phyloP scores from a whole-genome alignment of 1,140 invertebrate species.

The Whitmania pigra region DNA sequence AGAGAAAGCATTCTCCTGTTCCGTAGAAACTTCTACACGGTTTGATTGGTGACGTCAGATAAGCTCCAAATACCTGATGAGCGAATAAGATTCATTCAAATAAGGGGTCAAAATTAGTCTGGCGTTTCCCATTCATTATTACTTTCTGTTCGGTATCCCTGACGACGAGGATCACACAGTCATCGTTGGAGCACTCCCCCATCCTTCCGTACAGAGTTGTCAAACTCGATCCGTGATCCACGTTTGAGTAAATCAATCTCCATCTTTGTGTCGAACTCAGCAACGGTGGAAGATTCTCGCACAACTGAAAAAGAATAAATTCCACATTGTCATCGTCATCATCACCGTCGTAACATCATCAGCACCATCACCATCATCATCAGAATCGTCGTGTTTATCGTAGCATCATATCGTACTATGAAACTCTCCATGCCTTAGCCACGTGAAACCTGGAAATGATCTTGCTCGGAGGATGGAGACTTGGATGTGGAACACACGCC shows the following conservation, averaged over 20 bases:
- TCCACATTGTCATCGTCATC: no score
- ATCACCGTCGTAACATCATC: no score
- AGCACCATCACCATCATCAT: no score
- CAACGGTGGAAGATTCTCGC: neutral
- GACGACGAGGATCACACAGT: neutral
- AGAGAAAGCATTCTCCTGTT: neutral
- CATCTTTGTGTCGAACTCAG: neutral
- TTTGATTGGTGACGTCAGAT: neutral
- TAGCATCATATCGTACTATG: no score
- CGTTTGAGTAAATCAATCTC: neutral
- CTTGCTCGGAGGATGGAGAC: no score
- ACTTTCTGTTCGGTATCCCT: neutral
- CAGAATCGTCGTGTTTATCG: no score
- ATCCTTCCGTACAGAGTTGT: neutral
- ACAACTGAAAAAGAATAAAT: neutral
- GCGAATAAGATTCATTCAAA: neutral
- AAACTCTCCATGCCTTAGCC: no score
- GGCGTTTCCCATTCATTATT: neutral
- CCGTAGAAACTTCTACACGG: neutral
- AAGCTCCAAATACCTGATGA: constrained; percentile 1
- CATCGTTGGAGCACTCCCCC: neutral
- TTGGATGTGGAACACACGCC: no score
- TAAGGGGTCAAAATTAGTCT: neutral
- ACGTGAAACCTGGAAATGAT: no score
- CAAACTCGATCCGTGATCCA: neutral